phyloP scores from a whole-genome alignment of 2,797 vertebrate species.

The Cynopterus sphinx region DNA sequence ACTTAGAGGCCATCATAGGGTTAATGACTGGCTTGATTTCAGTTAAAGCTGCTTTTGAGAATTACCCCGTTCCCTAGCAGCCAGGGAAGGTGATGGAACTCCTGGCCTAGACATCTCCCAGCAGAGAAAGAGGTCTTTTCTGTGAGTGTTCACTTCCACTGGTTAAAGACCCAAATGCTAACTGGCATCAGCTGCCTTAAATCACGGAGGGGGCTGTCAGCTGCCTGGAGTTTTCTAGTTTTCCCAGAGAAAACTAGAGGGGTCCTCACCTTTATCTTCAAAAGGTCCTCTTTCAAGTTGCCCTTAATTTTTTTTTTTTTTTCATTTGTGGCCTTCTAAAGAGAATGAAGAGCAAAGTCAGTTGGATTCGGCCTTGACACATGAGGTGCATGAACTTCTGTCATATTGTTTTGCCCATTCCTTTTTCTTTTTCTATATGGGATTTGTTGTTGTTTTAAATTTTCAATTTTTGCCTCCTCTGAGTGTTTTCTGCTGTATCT shows the following conservation, averaged over 20 bases:
- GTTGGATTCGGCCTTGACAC: not conserved
- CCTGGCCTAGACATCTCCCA: constrained; percentile 30
- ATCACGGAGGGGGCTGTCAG: constrained; percentile 73
- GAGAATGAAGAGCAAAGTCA: not conserved
- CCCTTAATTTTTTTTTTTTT: not conserved
- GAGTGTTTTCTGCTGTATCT: not conserved
- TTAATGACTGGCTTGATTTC: no score
- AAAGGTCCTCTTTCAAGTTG: constrained; percentile 62
- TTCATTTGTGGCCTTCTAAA: not conserved
- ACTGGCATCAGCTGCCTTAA: constrained; percentile 83
- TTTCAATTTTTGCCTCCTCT: not conserved
- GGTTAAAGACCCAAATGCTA: constrained; percentile 80
- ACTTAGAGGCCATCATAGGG: no score
- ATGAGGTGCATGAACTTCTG: not conserved
- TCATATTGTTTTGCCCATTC: not conserved
- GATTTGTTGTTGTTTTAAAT: not conserved
- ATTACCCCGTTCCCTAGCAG: constrained; percentile 42
- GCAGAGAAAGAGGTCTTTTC: constrained; percentile 79
- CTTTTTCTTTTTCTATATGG: not conserved
- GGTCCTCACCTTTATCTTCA: constrained; percentile 56
- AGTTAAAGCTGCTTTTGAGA: constrained; percentile 63
- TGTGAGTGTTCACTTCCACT: constrained; percentile 67
- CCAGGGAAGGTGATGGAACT: constrained; percentile 33
- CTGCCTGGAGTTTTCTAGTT: constrained; percentile 59
- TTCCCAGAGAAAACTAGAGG: constrained; percentile 59